These are phyloP conservation scores for Thryonomys swinderianus DNA, from an alignment of 2,113 vertebrate species.

Conservation along the genomic window DNA sequence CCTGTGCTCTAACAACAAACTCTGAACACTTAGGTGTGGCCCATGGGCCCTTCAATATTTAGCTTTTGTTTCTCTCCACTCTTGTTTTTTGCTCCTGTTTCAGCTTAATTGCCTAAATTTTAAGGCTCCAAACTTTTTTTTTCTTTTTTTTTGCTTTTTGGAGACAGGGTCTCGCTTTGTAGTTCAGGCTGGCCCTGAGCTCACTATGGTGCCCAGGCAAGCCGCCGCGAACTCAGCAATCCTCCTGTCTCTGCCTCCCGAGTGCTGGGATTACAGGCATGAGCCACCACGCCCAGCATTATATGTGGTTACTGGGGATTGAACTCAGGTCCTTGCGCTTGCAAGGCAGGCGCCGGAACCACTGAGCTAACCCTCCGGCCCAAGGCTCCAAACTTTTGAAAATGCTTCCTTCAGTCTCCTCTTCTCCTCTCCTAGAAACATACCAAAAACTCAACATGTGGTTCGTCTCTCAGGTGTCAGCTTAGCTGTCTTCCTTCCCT, in stretches of 20 bases:
- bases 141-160: no score
- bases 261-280: no score
- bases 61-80: neutral
- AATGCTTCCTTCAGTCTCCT: neutral
- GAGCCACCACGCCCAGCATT: no score
- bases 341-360: no score
- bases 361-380: no score
- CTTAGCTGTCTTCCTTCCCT: neutral
- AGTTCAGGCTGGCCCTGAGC: no score
- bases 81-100: neutral
- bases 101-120: neutral
- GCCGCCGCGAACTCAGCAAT: no score
- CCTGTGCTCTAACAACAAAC: neutral
- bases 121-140: neutral
- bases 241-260: no score
- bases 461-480: neutral
- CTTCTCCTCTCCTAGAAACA: neutral
- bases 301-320: no score
- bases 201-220: no score
- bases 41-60: neutral
- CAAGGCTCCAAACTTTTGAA: neutral
- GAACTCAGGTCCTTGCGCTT: no score
- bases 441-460: neutral
- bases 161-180: no score
- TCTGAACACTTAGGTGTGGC: neutral